Conservation (phyloP, 2,888 invertebrate genomes). For the Pocota personata region DNA sequence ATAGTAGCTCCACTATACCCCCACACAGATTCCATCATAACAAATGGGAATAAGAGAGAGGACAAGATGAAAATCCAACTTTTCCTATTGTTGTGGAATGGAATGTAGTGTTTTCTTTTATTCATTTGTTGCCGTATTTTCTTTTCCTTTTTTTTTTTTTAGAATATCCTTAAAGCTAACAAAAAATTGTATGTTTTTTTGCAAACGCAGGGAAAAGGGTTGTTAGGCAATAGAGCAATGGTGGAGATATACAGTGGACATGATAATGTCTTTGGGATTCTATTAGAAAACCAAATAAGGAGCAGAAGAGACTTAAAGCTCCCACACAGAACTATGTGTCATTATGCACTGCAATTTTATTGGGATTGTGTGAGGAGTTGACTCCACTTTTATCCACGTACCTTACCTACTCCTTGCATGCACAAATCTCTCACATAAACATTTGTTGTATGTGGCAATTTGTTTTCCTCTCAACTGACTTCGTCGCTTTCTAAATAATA, state of each 20-base stretch:
- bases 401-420: constrained; percentile 11
- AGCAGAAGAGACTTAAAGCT: constrained; percentile 26
- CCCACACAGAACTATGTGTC: constrained; percentile 29
- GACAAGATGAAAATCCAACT: constrained; percentile 61
- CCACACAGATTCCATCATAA: constrained; percentile 29
- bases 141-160: constrained; percentile 34
- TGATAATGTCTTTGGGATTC: constrained; percentile 56
- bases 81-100: constrained; percentile 58
- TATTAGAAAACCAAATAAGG: constrained; percentile 46
- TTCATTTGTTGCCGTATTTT: constrained; percentile 65
- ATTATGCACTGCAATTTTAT: constrained; percentile 47
- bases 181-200: constrained; percentile 41
- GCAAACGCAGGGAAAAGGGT: constrained; percentile 14
- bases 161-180: constrained; percentile 62
- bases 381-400: constrained; percentile 34
- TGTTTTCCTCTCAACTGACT: constrained; percentile 61
- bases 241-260: constrained; percentile 43
- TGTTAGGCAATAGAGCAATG: constrained; percentile 29
- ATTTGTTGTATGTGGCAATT: constrained; percentile 45
- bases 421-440: constrained; percentile 16
- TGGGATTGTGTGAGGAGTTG: constrained; percentile 31
- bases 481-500: constrained; percentile 47
- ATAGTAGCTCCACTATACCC: constrained; percentile 5
- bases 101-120: constrained; percentile 66
- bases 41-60: constrained; percentile 29